A percentile compares a stretch with the other conserved stretches of the same genome.
phyloP scores from a whole-genome alignment of 2,113 vertebrate genomes.

The Tupaia tana region DNA sequence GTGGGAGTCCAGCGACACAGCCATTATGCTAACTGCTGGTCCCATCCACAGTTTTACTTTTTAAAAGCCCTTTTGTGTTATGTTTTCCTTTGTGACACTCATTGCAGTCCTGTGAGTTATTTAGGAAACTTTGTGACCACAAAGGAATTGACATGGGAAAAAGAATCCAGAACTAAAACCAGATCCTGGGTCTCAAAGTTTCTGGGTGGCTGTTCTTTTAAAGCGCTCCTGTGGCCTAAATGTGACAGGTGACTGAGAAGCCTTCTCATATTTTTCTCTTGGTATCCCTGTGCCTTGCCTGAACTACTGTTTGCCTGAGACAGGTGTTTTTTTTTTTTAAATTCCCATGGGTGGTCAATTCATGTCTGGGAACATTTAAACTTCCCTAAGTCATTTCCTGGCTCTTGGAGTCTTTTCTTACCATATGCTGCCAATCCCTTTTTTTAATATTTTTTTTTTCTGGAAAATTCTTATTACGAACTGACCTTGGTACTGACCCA shows the following conservation, averaged over 20 bases:
- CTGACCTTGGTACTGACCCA: constrained; percentile 72
- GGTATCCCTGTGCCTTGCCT: neutral
- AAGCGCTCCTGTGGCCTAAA: neutral
- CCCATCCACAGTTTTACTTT: neutral
- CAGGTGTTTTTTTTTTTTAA: constrained; percentile 57
- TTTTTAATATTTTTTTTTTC: constrained; percentile 19
- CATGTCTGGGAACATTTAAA: constrained; percentile 70
- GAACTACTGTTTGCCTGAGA: neutral
- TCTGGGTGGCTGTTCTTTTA: neutral
- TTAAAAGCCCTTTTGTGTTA: neutral
- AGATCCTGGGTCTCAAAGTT: neutral
- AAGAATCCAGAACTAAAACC: neutral
- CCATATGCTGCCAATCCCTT: constrained; percentile 57
- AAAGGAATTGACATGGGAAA: neutral
- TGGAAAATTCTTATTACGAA: constrained; percentile 70
- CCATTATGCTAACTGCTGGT: no score
- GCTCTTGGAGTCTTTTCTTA: constrained; percentile 67
- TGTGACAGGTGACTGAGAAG: neutral
- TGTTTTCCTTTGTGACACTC: neutral
- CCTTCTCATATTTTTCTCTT: neutral
- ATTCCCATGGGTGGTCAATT: constrained; percentile 66
- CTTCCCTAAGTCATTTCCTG: constrained; percentile 70
- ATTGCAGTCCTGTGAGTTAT: neutral
- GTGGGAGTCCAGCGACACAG: no score
- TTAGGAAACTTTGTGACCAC: neutral